phyloP scores from a whole-genome alignment of 2,888 invertebrate genomes.

The Spisula solida region DNA sequence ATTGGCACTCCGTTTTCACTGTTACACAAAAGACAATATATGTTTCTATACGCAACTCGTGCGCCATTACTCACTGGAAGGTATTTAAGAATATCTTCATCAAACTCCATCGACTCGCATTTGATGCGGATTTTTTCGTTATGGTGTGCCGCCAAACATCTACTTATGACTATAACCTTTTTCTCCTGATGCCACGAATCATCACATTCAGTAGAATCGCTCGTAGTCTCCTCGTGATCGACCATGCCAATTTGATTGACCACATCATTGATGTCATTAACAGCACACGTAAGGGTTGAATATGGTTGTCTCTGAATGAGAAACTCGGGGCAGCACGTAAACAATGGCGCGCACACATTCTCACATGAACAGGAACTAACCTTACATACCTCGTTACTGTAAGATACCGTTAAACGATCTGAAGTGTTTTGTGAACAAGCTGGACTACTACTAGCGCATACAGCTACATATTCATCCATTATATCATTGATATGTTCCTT shows the following conservation, averaged over 20 bases:
- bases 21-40: conserved; percentile 28
- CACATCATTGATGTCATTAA: neutral
- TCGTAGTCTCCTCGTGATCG: neutral
- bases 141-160: neutral
- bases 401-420: neutral
- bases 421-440: neutral
- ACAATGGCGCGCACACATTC: neutral
- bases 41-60: conserved; percentile 21
- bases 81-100: neutral
- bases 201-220: too few relatives aligned
- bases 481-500: neutral
- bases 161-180: neutral
- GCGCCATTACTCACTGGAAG: neutral
- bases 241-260: neutral
- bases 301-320: neutral
- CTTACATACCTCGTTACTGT: conserved; percentile 19
- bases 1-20: neutral
- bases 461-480: neutral
- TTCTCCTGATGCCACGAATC: neutral
- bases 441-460: neutral
- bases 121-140: neutral
- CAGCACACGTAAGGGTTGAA: neutral
- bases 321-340: conserved; percentile 13
- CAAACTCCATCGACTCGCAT: neutral
- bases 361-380: neutral